Percentiles rank a stretch among this genome's conserved stretches.
Conservation (phyloP, 1,140 invertebrate genomes). For the Lethrus apterus region DNA sequence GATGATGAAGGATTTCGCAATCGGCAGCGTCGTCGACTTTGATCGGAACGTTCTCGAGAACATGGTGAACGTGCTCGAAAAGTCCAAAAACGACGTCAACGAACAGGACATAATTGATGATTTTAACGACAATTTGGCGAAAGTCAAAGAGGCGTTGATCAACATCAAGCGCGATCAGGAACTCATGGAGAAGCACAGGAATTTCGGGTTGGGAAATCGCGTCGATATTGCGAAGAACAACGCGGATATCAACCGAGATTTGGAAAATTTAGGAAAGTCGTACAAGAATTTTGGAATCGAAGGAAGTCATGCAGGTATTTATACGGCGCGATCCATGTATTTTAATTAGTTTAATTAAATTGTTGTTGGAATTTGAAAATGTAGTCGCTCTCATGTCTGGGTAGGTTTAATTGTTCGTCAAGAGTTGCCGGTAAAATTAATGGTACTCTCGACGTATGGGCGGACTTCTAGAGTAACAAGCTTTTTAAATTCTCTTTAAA, state of each 20-base stretch:
- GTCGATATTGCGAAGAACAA: constrained; percentile 23
- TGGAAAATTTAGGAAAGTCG: constrained; percentile 21
- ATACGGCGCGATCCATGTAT: too few species aligned
- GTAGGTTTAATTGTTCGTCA: too few species aligned
- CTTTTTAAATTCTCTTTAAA: too few species aligned
- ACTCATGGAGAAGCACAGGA: constrained; percentile 19
- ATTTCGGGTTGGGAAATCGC: constrained; percentile 22
- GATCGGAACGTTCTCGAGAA: constrained; percentile 20
- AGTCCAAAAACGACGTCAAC: constrained; percentile 19
- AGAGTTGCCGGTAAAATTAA: too few species aligned
- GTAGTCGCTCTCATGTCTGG: too few species aligned
- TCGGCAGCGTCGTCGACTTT: constrained; percentile 15
- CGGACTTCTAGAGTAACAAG: too few species aligned
- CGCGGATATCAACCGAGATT: constrained; percentile 26
- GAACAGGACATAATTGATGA: constrained; percentile 28
- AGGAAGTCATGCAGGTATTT: constrained; percentile 16
- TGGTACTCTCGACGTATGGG: too few species aligned
- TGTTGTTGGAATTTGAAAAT: too few species aligned
- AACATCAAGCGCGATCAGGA: constrained; percentile 24
- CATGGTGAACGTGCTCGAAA: constrained; percentile 23
- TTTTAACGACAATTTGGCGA: constrained; percentile 28
- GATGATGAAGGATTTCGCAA: constrained; percentile 23
- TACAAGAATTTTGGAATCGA: constrained; percentile 29
- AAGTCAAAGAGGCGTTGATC: constrained; percentile 24
- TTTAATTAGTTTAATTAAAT: too few species aligned